phyloP scores from a whole-genome alignment of 92 coral and sea anemone genomes.

The Parazoanthus atlanticus region DNA sequence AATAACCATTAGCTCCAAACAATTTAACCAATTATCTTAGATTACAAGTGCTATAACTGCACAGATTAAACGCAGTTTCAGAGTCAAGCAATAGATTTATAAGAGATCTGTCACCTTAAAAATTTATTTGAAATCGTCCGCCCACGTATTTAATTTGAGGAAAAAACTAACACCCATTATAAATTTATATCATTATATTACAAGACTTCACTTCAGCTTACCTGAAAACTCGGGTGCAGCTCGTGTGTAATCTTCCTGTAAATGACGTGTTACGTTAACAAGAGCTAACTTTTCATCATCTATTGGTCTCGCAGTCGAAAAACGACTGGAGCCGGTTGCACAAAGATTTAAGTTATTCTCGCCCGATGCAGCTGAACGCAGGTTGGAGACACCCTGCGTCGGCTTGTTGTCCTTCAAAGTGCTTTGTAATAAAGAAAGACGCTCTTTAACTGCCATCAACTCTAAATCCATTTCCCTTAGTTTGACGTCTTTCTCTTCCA shows the following conservation, averaged over 20 bases:
- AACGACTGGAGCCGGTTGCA: slow-evolving; percentile 46
- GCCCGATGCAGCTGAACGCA: neutral
- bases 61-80: neutral
- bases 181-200: neutral
- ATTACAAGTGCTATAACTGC: neutral
- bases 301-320: slow-evolving; percentile 63
- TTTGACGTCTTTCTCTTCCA: slow-evolving; percentile 80
- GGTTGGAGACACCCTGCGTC: neutral
- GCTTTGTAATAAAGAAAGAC: slow-evolving; percentile 57
- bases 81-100: neutral
- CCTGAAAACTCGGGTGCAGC: slow-evolving; percentile 36
- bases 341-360: slow-evolving; percentile 56
- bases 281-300: slow-evolving; percentile 64
- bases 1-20: neutral
- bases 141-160: too few species aligned
- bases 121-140: too few species aligned
- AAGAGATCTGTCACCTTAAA: too few species aligned
- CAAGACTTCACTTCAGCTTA: neutral
- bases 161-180: neutral
- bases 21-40: neutral
- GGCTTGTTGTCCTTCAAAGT: slow-evolving; percentile 56
- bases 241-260: slow-evolving; percentile 26
- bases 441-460: slow-evolving; percentile 73
- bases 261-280: slow-evolving; percentile 34
- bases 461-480: slow-evolving; percentile 78